Conservation (phyloP, 2,797 vertebrate species). For the Oreortyx pictus region DNA sequence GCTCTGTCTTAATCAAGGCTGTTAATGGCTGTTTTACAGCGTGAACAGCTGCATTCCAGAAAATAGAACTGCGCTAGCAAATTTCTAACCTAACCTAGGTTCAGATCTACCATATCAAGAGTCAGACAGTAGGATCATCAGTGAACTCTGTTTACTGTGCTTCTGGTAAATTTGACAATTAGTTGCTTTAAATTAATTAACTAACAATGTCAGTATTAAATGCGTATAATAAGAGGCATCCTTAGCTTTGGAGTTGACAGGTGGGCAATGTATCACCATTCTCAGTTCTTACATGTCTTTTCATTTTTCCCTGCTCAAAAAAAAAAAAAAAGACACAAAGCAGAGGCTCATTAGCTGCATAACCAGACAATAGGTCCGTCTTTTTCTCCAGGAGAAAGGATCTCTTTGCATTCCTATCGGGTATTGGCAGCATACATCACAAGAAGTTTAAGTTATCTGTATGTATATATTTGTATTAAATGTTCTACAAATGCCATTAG, state of each 20-base stretch:
- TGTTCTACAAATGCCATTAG: not conserved
- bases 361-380: not conserved
- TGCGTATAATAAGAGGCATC: not conserved
- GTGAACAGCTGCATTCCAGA: not conserved
- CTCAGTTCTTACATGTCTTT: not conserved
- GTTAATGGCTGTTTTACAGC: constrained; percentile 6
- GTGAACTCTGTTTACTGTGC: not conserved
- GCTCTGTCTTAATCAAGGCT: constrained; percentile 33
- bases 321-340: not conserved
- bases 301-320: not conserved
- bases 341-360: not conserved
- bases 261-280: not conserved
- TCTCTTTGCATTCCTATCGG: not conserved
- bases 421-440: not conserved
- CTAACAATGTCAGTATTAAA: not conserved
- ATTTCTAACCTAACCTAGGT: not conserved
- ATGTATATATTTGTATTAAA: fast-evolving
- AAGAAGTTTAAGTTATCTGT: not conserved
- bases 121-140: not conserved
- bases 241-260: not conserved
- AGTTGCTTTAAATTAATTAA: not conserved
- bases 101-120: not conserved
- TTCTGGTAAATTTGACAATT: not conserved
- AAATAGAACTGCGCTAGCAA: constrained; percentile 4
- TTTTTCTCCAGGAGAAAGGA: not conserved